phyloP scores from a whole-genome alignment of 1,140 invertebrate species.

The Choristoneura fumiferana region DNA sequence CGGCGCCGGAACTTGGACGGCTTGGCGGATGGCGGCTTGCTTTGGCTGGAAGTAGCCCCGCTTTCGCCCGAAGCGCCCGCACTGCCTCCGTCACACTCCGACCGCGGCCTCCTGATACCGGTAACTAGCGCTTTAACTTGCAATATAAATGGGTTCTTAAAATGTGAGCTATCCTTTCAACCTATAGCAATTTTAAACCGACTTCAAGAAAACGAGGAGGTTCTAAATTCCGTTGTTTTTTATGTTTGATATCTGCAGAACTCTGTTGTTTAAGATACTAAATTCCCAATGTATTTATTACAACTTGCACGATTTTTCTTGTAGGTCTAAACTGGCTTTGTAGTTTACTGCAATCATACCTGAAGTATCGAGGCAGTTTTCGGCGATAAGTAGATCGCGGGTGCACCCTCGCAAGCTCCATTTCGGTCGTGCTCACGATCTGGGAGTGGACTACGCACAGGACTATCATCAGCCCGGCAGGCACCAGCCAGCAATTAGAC shows the following conservation, averaged over 20 bases:
- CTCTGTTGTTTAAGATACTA: too few relatives aligned
- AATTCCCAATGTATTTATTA: too few relatives aligned
- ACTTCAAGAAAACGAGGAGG: too few relatives aligned
- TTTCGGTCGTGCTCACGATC: conserved; percentile 88
- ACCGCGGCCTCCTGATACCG: conserved; percentile 37
- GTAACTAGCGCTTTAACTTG: too few relatives aligned
- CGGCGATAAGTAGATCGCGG: conserved; percentile 59
- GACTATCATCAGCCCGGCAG: conserved; percentile 88
- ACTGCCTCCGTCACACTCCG: conserved; percentile 65
- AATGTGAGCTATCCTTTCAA: too few relatives aligned
- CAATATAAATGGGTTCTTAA: too few relatives aligned
- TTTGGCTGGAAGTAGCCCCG: conserved; percentile 65
- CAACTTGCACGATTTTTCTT: too few relatives aligned
- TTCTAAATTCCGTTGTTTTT: too few relatives aligned
- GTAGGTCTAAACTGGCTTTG: too few relatives aligned
- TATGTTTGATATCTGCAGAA: too few relatives aligned
- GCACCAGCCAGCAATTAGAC: conserved; percentile 80
- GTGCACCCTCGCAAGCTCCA: conserved; percentile 65
- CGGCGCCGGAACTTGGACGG: conserved; percentile 56
- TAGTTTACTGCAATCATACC: too few relatives aligned
- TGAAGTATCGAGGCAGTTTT: conserved; percentile 65
- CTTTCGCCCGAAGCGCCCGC: conserved; percentile 63
- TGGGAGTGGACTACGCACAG: conserved; percentile 94
- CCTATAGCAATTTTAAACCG: too few relatives aligned
- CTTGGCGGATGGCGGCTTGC: conserved; percentile 57